phyloP scores from a whole-genome alignment of 1,140 invertebrate species.

The Danaus melanippus region DNA sequence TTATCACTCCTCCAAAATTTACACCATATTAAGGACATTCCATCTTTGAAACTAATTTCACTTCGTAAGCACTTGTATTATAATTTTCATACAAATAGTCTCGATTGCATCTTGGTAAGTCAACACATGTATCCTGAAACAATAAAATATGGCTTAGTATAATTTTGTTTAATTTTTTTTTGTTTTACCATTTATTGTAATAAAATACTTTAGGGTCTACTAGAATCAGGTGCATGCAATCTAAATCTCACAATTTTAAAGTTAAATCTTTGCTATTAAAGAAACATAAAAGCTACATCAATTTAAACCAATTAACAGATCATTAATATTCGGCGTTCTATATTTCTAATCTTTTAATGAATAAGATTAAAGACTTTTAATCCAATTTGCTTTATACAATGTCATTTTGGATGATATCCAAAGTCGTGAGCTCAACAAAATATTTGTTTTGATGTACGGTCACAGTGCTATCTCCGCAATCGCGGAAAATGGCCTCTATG shows the following conservation, averaged over 20 bases:
- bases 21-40: constrained; percentile 29
- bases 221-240: too few relatives aligned
- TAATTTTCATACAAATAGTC: constrained; percentile 7
- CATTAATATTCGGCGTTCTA: too few relatives aligned
- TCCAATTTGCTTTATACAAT: constrained; percentile 14
- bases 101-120: background rate
- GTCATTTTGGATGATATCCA: constrained; percentile 27
- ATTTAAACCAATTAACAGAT: too few relatives aligned
- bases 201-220: too few relatives aligned
- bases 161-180: too few relatives aligned
- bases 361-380: constrained; percentile 20
- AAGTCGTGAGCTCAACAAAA: constrained; percentile 23
- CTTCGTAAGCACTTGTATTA: constrained; percentile 1
- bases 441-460: constrained; percentile 30
- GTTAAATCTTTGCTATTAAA: too few relatives aligned
- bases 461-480: constrained; percentile 17
- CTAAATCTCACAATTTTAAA: too few relatives aligned
- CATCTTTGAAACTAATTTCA: constrained; percentile 14
- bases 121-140: constrained; percentile 13
- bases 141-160: constrained; percentile 12
- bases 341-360: too few relatives aligned
- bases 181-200: too few relatives aligned
- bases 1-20: constrained; percentile 20
- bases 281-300: too few relatives aligned
- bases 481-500: constrained; percentile 14